Evolutionary conservation across 2,888 invertebrate genomes (phyloP).

Genomic region (Cosmorhoe ocellata): DNA sequence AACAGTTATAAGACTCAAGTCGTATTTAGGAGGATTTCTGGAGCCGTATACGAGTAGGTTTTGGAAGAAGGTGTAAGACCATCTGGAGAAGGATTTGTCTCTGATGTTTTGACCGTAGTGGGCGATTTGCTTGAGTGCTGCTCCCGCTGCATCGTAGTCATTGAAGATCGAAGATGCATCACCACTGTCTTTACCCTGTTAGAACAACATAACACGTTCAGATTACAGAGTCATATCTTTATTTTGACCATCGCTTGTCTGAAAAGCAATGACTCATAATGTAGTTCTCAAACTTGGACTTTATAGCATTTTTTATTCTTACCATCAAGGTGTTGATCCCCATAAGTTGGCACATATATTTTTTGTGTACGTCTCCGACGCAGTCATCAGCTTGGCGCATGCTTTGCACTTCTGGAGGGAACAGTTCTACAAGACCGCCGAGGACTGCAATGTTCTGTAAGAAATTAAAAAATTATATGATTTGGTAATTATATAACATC

Average conservation of each 20-base stretch:
- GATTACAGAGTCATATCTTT: background rate
- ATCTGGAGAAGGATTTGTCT: constrained; percentile 54
- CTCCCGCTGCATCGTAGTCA: constrained; percentile 41
- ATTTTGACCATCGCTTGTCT: no score
- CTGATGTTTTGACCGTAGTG: constrained; percentile 67
- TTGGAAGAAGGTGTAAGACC: constrained; percentile 45
- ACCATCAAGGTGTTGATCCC: constrained; percentile 41
- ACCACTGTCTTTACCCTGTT: constrained; percentile 9
- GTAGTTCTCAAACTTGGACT: no score
- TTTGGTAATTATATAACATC: no score
- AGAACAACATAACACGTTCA: no score
- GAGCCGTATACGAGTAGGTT: constrained; percentile 51
- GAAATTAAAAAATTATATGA: background rate
- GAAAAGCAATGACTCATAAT: no score
- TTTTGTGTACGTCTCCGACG: constrained; percentile 32
- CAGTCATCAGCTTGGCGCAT: constrained; percentile 32
- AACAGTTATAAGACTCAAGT: constrained; percentile 49
- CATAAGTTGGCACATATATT: constrained; percentile 41
- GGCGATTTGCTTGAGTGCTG: constrained; percentile 59
- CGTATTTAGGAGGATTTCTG: constrained; percentile 49
- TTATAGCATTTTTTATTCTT: no score
- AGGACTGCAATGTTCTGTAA: constrained; percentile 40
- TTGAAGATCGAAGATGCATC: constrained; percentile 8
- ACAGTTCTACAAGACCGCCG: constrained; percentile 49
- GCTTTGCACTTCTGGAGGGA: constrained; percentile 36